These are phyloP conservation scores for Phodopus roborovskii DNA, from an alignment of 2,113 vertebrate species.

Conservation along the genomic window DNA sequence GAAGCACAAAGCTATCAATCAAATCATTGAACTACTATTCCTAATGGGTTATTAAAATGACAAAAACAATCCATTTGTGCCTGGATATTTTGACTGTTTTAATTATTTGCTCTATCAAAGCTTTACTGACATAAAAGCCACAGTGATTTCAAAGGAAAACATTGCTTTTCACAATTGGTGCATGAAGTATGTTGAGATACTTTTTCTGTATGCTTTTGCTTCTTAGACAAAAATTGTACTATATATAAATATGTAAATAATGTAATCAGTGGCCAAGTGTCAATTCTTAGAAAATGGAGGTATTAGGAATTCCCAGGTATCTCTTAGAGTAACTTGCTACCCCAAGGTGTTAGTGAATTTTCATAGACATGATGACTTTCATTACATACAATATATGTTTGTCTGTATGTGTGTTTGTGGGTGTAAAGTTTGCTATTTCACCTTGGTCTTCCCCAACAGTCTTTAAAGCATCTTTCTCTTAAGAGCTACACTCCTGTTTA, in stretches of 20 bases:
- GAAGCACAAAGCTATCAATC: slow-evolving; percentile 17
- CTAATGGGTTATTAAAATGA: slow-evolving; percentile 33
- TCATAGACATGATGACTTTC: not conserved
- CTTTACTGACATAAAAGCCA: not conserved
- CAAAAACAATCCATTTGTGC: slow-evolving; percentile 24
- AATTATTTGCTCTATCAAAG: slow-evolving; percentile 24
- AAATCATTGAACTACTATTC: slow-evolving; percentile 44
- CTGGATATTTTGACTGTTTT: slow-evolving; percentile 50
- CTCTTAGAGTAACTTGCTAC: not conserved
- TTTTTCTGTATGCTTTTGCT: not conserved
- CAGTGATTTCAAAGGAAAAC: not conserved
- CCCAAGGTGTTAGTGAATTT: not conserved
- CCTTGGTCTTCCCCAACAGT: not conserved
- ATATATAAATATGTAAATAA: not conserved
- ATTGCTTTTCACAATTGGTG: not conserved
- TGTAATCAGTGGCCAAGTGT: not conserved
- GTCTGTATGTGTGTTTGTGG: not conserved
- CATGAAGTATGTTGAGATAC: not conserved
- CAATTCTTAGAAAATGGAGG: not conserved
- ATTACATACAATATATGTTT: not conserved
- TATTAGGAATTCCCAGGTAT: not conserved
- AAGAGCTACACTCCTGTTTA: not conserved
- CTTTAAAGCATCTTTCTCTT: not conserved
- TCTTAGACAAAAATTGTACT: not conserved
- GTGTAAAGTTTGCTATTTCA: not conserved